Evolutionary conservation across 1,140 invertebrate genomes (phyloP), one percentile per base, ranked within the genome.

Genomic region (Pachypeltis micranthus): DNA sequence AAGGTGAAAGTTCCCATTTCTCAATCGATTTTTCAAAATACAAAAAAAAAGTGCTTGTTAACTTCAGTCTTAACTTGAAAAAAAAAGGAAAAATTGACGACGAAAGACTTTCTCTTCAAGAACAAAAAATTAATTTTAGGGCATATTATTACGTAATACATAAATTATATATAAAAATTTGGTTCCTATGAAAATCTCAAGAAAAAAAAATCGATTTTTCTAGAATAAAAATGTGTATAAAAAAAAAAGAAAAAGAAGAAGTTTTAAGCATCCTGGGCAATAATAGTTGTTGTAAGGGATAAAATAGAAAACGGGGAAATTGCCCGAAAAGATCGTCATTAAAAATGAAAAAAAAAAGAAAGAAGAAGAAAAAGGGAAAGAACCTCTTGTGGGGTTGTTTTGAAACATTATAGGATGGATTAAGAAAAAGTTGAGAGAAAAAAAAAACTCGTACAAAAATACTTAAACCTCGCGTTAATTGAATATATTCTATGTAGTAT

Each of bases 381-480:
- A 51, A 10, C 10, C 10, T 14, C 10, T 51, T 51, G 12, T 7
- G 47, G 47, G 47, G 12, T 51, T 51, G 47, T 16, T n/a, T n/a
- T n/a, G 16, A 39, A 39, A 39, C 47, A 51, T 51, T 7, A 16
- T 51, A 51, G 47, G 21, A 51, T 51, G 47, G 47, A 51, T 51
- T 51, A 39, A 39, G n/a, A 39, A 39, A 39, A 39, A 39, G n/a
- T 39, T 39, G 34, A 39, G 58, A 39, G 27, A 24, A 59, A 24
- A 56, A 61, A 54, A n/a, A 16, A 23, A 55, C 39, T 39, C 67
- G 68, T 69, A 68, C 68, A 69, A 69, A 66, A 65, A 62, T 47
- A 65, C 64, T 63, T 57, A 69, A 67, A 67, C 68, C 68, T 69
- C 68, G 67, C 68, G 63, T 57, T 63, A 19, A 57, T 67, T 67